A percentile compares a stretch with the other conserved stretches of the same genome.
Evolutionary conservation across 1,140 invertebrate species (phyloP).

Genomic region (Hycleus phaleratus): DNA sequence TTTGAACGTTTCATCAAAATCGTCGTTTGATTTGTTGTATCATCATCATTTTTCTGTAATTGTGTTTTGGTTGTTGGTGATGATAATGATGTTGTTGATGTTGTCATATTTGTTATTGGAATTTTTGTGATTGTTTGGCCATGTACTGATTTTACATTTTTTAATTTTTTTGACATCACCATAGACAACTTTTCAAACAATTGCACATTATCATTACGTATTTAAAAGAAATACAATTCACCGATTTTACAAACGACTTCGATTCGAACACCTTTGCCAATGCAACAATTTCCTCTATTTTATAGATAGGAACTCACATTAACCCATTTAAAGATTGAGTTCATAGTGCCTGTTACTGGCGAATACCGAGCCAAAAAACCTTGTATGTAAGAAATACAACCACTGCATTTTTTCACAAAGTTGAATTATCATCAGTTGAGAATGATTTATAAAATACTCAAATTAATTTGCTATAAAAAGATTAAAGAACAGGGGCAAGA

Average conservation of each 20-base stretch:
- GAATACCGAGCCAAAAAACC: constrained; percentile 17
- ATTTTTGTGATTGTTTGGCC: background rate
- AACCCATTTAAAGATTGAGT: constrained; percentile 18
- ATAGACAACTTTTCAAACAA: background rate
- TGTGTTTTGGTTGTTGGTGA: constrained; percentile 13
- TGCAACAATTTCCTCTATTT: constrained; percentile 5
- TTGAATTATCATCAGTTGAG: too few species aligned
- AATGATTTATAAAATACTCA: too few species aligned
- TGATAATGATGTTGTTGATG: background rate
- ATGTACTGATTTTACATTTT: background rate
- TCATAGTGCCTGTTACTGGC: constrained; percentile 18
- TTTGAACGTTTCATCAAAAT: constrained; percentile 20
- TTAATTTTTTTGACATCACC: background rate
- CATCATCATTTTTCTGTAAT: background rate
- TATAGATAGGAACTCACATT: constrained; percentile 13
- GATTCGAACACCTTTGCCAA: background rate
- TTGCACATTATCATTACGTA: background rate
- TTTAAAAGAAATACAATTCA: background rate
- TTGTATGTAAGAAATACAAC: too few species aligned
- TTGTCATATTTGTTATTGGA: background rate
- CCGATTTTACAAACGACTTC: background rate
- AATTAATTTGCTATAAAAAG: too few species aligned
- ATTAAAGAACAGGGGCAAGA: too few species aligned
- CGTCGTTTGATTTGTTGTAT: background rate
- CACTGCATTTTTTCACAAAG: too few species aligned